Base-by-base conservation (phyloP, 2,797 vertebrate genomes). In the Perdix hodgsoniae region DNA sequence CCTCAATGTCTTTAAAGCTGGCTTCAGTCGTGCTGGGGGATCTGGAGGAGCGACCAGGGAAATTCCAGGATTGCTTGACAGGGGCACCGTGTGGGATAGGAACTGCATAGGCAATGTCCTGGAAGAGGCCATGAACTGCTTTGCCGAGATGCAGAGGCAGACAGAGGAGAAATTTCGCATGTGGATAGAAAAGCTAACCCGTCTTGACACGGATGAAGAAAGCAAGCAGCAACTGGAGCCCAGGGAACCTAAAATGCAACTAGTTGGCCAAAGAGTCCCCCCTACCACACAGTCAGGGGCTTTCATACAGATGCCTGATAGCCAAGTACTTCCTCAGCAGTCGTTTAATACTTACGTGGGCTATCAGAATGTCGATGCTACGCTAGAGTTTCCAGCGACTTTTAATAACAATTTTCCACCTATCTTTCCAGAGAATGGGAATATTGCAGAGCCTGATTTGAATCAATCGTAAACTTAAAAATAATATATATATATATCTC, bases 1-100 rank as follows among this genome's bases (percentile, higher is more conserved):
- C 96, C 98, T 99, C 98, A 98, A 97, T 99, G 98, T 99, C 98
- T 99, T 99, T 99, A 98, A 99, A 99, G 98, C 98, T 99, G 98
- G 97, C 98, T 98, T 98, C 98, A 98, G 97, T 98, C 98, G 97
- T 98, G 98, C 98, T 97, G 98, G 98, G 98, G 98, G 97, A 98
- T 98, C 98, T 98, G 98, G 98, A 98, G 98, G 98, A 98, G 97
- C 97, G 86, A 98, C 98, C 96, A 98, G 98, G 97, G 98, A 98
- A 98, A 98, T 98, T 97, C 98, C 98, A 97, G 98, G 98, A 98
- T 98, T 99, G 98, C 98, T 99, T 98, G 98, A 98, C 97, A 98
- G 98, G 98, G 98, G 98, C 97, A 97, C 98, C 96, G 89, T 98
- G 70, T 99, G 98, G 98, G 98, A 98, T 98, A 98, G 98, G 97